These are phyloP conservation scores for Ranitomeya imitator DNA, from an alignment of 2,113 vertebrate species.

Conservation along the genomic window DNA sequence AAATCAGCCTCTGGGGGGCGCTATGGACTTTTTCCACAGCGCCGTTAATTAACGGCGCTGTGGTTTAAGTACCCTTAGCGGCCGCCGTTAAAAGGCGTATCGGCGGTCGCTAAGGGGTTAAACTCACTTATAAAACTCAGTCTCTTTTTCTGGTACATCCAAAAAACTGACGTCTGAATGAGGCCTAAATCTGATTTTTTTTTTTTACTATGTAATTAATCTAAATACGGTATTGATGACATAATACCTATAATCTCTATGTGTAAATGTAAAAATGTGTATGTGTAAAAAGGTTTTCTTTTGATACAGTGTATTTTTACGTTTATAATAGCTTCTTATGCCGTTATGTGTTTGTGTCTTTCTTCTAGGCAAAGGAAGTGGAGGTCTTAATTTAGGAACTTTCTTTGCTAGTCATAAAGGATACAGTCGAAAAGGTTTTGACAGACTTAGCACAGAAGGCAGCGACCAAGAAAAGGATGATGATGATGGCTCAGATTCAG, in stretches of 20 bases:
- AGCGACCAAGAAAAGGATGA: conserved; percentile 94
- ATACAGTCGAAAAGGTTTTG: conserved; percentile 93
- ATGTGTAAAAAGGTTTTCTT: neutral
- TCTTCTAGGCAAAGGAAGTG: conserved; percentile 80
- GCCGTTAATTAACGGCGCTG: no score
- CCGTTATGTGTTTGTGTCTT: neutral
- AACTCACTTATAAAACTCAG: no score
- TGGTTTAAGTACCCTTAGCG: no score
- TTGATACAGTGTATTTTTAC: neutral
- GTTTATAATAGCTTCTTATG: neutral
- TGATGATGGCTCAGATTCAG: conserved; percentile 88
- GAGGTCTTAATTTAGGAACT: conserved; percentile 91
- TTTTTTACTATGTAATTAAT: no score
- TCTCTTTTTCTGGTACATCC: no score
- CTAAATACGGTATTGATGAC: neutral
- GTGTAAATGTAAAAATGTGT: no score
- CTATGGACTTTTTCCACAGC: no score
- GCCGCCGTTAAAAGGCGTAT: no score
- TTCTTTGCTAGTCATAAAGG: conserved; percentile 91
- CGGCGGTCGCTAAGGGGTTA: no score
- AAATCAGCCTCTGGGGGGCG: no score
- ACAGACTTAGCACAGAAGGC: conserved; percentile 93
- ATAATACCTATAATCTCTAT: neutral
- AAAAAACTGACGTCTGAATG: no score
- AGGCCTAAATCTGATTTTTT: no score